These are phyloP conservation scores for Aethina tumida DNA, from an alignment of 1,140 invertebrate species.

Conservation along the genomic window DNA sequence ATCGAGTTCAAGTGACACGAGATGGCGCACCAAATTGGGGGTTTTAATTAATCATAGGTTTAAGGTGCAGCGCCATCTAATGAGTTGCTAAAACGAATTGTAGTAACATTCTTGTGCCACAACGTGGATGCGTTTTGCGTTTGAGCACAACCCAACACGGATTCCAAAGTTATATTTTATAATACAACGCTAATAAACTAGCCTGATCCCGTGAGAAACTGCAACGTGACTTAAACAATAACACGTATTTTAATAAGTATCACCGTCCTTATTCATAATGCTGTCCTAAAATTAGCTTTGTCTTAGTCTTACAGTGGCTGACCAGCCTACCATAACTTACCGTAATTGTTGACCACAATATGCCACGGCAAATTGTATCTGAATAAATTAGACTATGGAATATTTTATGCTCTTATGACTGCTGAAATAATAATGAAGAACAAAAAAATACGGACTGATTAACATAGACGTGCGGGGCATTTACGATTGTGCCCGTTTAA, in stretches of 20 bases:
- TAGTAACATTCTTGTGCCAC: too few relatives aligned
- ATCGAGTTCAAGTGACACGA: too few relatives aligned
- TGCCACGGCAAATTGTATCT: conserved; percentile 24
- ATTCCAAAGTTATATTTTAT: too few relatives aligned
- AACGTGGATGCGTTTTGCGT: too few relatives aligned
- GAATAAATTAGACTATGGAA: conserved; percentile 21
- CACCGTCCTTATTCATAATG: conserved; percentile 11
- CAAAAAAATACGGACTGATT: neutral
- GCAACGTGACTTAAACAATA: conserved; percentile 28
- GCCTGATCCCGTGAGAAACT: conserved; percentile 25
- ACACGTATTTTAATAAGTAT: conserved; percentile 29
- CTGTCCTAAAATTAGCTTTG: neutral
- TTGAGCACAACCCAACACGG: too few relatives aligned
- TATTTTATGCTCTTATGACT: conserved; percentile 12
- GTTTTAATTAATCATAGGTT: too few relatives aligned
- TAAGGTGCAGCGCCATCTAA: too few relatives aligned
- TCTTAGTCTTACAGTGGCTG: conserved; percentile 15
- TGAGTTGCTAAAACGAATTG: too few relatives aligned
- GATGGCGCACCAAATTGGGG: too few relatives aligned
- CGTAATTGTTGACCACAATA: conserved; percentile 26
- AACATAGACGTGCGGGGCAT: neutral
- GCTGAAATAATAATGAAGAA: neutral
- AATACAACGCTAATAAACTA: conserved; percentile 25
- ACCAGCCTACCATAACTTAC: conserved; percentile 23
- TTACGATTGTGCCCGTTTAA: too few relatives aligned